A percentile compares a stretch with the other conserved stretches of the same genome.
Evolutionary conservation across 2,888 invertebrate species (phyloP).

Genomic region (Pristionchus exspectatus): DNA sequence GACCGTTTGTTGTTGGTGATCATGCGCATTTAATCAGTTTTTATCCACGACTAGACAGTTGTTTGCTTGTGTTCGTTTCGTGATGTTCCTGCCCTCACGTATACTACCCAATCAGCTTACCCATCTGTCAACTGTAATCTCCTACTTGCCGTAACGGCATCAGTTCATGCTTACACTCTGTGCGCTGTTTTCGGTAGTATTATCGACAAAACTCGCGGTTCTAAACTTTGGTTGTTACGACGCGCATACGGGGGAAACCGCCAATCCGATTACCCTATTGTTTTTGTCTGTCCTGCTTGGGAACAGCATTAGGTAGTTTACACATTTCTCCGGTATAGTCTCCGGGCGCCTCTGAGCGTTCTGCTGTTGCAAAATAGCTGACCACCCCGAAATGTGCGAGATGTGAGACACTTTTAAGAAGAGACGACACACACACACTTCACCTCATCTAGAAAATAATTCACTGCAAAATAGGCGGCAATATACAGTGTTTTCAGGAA

Average conservation of each 20-base stretch:
- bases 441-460: not conserved
- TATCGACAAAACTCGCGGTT: no score
- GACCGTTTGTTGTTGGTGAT: no score
- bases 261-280: not conserved
- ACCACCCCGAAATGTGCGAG: not conserved
- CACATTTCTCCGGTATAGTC: not conserved
- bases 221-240: no score
- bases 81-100: no score
- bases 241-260: not conserved
- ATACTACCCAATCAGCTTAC: no score
- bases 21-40: no score
- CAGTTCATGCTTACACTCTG: no score
- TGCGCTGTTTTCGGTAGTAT: no score
- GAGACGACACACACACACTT: not conserved
- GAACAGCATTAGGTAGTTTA: slow-evolving; percentile 1
- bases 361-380: not conserved
- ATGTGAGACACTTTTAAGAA: not conserved
- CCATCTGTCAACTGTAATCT: no score
- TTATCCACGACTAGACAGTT: no score
- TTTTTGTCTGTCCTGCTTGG: not conserved
- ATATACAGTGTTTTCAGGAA: slow-evolving; percentile 5
- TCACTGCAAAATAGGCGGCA: slow-evolving; percentile 4
- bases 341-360: not conserved
- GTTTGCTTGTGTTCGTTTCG: no score
- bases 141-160: no score